These are phyloP conservation scores for Brenthis ino DNA, from an alignment of 2,888 invertebrate genomes.

Conservation along the genomic window DNA sequence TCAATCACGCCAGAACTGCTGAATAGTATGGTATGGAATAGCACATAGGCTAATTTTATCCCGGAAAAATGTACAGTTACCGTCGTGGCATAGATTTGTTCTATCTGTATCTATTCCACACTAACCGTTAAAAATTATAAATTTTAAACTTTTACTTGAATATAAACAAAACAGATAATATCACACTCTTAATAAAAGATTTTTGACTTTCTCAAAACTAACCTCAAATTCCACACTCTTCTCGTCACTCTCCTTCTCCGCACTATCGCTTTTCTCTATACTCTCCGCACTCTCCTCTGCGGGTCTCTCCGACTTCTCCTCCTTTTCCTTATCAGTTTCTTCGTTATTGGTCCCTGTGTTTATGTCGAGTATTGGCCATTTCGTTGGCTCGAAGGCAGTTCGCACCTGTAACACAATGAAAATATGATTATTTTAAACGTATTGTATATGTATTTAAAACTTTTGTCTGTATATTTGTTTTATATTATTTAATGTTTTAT, in stretches of 20 bases:
- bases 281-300: conserved; percentile 30
- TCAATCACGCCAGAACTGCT: too few relatives aligned
- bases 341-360: conserved; percentile 27
- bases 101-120: too few relatives aligned
- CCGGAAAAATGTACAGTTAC: too few relatives aligned
- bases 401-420: conserved; percentile 83
- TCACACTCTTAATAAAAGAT: too few relatives aligned
- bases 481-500: too few relatives aligned
- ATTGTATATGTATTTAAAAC: not conserved
- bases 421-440: not conserved
- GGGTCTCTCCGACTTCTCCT: conserved; percentile 8
- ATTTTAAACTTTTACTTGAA: too few relatives aligned
- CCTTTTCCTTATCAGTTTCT: conserved; percentile 37
- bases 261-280: conserved; percentile 11
- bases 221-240: conserved; percentile 22
- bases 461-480: too few relatives aligned
- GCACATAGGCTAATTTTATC: too few relatives aligned
- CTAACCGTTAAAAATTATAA: too few relatives aligned
- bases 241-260: conserved; percentile 11
- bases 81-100: too few relatives aligned
- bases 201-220: not conserved
- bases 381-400: conserved; percentile 90
- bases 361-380: conserved; percentile 91
- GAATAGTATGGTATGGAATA: too few relatives aligned
- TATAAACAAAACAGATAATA: too few relatives aligned